Percentiles rank a stretch among this genome's conserved stretches.
Conservation (phyloP, 1,140 invertebrate species). For the Condylostylus longicornis region DNA sequence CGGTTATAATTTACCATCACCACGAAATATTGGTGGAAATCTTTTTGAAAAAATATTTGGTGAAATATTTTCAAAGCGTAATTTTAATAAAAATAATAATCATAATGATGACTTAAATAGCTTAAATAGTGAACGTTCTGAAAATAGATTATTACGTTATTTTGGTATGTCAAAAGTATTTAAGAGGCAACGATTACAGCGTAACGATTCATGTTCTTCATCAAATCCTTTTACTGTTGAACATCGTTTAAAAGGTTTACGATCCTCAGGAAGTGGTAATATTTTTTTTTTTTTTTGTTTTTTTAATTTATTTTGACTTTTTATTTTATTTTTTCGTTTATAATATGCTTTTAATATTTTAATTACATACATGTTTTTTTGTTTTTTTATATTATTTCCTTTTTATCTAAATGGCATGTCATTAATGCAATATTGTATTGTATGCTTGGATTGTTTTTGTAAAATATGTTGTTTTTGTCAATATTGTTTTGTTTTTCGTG, state of each 20-base stretch:
- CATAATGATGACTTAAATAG: no score
- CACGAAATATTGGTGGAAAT: no score
- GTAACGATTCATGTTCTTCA: no score
- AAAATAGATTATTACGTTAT: no score
- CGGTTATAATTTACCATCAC: no score
- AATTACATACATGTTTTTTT: not conserved
- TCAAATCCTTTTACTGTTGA: constrained; percentile 16
- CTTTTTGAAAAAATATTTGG: no score
- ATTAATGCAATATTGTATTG: not conserved
- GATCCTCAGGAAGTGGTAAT: constrained; percentile 30
- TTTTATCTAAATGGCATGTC: not conserved
- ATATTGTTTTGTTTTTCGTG: no score
- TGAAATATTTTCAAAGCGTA: no score
- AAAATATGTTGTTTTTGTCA: not conserved
- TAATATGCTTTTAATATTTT: not conserved
- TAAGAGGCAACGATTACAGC: no score
- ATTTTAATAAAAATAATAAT: no score
- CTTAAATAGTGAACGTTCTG: no score
- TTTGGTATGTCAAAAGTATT: no score
- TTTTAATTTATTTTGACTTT: not conserved
- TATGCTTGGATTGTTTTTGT: not conserved
- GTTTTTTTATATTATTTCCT: not conserved
- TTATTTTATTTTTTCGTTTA: not conserved
- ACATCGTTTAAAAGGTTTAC: constrained; percentile 27
- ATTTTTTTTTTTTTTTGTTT: not conserved